Conservation (phyloP, 2,888 invertebrate species). For the Pachliopta kotzebuea region DNA sequence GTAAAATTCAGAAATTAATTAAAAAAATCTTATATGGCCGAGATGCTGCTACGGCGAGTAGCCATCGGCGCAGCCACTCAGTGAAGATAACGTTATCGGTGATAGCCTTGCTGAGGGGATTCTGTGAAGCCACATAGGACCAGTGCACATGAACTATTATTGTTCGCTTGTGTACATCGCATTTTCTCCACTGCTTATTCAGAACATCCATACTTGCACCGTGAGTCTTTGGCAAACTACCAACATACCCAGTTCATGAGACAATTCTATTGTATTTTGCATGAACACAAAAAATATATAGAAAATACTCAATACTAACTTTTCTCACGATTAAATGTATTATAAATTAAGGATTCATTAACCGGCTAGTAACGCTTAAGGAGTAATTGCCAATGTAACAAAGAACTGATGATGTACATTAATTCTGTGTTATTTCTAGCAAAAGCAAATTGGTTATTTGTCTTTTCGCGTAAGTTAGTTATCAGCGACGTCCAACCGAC, state of each 20-base stretch:
- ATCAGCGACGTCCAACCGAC: slow-evolving; percentile 13
- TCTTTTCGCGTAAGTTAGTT: slow-evolving; percentile 8
- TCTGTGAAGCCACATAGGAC: slow-evolving; percentile 55
- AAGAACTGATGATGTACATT: background rate
- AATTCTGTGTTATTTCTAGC: background rate
- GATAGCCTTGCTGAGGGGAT: slow-evolving; percentile 73
- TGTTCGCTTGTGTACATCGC: slow-evolving; percentile 32
- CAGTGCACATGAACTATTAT: slow-evolving; percentile 35
- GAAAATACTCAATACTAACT: background rate
- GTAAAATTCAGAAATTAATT: background rate
- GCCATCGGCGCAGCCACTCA: slow-evolving; percentile 42
- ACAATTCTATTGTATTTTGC: background rate
- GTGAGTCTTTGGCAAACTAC: slow-evolving; percentile 24
- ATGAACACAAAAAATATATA: background rate
- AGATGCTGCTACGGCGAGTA: slow-evolving; percentile 39
- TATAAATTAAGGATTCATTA: no score
- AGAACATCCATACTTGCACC: slow-evolving; percentile 16
- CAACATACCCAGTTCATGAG: slow-evolving; percentile 19
- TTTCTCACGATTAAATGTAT: background rate
- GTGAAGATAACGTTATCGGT: slow-evolving; percentile 74
- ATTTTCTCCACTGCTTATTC: slow-evolving; percentile 32
- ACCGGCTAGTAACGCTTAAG: background rate
- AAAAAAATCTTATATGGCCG: slow-evolving; percentile 17
- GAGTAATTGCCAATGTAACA: background rate
- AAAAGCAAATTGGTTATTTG: slow-evolving; percentile 1